Base-by-base conservation (phyloP, 2,888 invertebrate species). In the Drosophila seclusa region DNA sequence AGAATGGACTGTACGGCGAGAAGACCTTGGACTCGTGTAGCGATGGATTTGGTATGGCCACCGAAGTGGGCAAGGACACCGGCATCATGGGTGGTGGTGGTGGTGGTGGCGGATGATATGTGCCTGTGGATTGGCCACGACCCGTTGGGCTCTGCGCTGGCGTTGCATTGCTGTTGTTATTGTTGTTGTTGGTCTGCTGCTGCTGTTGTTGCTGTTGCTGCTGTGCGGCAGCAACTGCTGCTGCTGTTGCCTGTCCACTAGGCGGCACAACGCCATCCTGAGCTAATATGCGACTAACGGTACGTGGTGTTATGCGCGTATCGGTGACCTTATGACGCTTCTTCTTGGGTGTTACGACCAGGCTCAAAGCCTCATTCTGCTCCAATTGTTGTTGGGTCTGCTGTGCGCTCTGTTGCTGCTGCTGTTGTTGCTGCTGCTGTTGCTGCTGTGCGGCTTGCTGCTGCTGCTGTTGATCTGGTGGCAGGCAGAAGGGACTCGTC, bases 321-420 rank as follows among this genome's bases (percentile, higher is more conserved):
- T 98, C 98, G 42, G 99, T 99, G 90, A 98, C 97, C 96, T 99
- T 99, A 92, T 99, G 98, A 65, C 99, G 95, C 94, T 98, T 99
- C 95, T 98, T 99, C 94, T 98, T 98, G 3, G 98, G 97, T 54
- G 97, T 97, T 83, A 99, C 98, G 69, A 99, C 98, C 88, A 99
- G 95, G 92, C 98, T 98, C 67, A 99, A 95, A 5, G 99, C 98
- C 93, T 98, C 98, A 93, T 97, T 97, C 93, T 98, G 98, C 92
- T 98, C 98, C 49, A 97, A 96, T 91, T 95, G 94, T 89, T 95
- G 92, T 89, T 95, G 92, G 94, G 96, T 95, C 82, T 95, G 90
- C 65, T 94, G 93, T 93, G 94, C 91, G 55, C 67, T 90, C 31
- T 90, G 89, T 36, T 97, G 96, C 90, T 96, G 90, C 31, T 82